Conservation (phyloP, 2,797 vertebrate genomes). For the Gymnopithys bicolor region DNA sequence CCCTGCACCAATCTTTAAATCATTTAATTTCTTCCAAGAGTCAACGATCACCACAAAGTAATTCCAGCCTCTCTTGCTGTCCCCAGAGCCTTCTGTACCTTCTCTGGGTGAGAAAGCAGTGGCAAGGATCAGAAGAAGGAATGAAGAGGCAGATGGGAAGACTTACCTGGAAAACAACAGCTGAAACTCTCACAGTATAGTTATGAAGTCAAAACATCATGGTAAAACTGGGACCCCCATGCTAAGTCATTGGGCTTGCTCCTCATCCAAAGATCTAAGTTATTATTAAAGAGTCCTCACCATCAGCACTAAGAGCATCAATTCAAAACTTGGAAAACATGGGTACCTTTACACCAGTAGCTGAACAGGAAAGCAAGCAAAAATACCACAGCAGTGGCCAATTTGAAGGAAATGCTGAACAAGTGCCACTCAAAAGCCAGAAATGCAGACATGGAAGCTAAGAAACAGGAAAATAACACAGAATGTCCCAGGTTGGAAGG, state of each 20-base stretch:
- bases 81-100: not conserved
- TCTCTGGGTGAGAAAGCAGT: not conserved
- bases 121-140: not conserved
- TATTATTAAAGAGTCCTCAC: not conserved
- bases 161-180: not conserved
- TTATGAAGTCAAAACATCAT: not conserved
- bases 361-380: not conserved
- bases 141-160: not conserved
- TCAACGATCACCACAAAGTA: not conserved
- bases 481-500: not conserved
- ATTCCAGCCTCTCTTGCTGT: not conserved
- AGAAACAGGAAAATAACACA: not conserved
- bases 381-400: not conserved
- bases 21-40: not conserved
- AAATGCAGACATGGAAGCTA: not conserved
- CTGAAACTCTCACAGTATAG: not conserved
- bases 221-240: not conserved
- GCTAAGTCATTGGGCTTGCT: not conserved
- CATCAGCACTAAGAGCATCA: not conserved
- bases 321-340: not conserved
- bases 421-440: not conserved
- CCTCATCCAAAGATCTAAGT: no score
- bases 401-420: not conserved
- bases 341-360: not conserved
- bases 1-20: not conserved